These are phyloP conservation scores for Gymnorhina tibicen DNA, from an alignment of 2,113 vertebrate genomes.

Conservation along the genomic window DNA sequence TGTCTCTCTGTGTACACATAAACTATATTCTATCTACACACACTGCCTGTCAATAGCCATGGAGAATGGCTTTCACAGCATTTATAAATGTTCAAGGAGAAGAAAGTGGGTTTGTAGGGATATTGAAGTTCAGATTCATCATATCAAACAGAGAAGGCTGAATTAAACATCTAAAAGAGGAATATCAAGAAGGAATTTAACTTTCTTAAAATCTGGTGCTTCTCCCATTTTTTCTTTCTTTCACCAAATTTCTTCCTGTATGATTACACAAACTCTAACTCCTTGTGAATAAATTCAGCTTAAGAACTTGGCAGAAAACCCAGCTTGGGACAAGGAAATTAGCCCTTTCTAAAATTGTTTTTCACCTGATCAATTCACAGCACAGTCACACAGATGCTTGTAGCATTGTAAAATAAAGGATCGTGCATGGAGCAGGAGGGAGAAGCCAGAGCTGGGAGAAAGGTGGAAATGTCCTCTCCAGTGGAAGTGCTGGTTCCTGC, in stretches of 20 bases:
- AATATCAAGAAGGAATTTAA: background rate
- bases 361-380: background rate
- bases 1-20: background rate
- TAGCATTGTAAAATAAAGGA: background rate
- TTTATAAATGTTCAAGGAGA: background rate
- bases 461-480: background rate
- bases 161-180: background rate
- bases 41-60: background rate
- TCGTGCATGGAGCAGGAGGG: background rate
- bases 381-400: background rate
- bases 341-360: background rate
- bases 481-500: background rate
- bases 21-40: background rate
- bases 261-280: background rate
- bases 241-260: background rate
- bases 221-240: background rate
- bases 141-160: background rate
- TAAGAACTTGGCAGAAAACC: background rate
- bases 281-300: background rate
- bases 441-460: background rate
- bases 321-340: background rate
- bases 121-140: background rate
- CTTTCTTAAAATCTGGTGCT: background rate
- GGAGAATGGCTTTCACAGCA: background rate
- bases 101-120: background rate